phyloP scores from a whole-genome alignment of 2,888 invertebrate species.

The Onchidella celtica region DNA sequence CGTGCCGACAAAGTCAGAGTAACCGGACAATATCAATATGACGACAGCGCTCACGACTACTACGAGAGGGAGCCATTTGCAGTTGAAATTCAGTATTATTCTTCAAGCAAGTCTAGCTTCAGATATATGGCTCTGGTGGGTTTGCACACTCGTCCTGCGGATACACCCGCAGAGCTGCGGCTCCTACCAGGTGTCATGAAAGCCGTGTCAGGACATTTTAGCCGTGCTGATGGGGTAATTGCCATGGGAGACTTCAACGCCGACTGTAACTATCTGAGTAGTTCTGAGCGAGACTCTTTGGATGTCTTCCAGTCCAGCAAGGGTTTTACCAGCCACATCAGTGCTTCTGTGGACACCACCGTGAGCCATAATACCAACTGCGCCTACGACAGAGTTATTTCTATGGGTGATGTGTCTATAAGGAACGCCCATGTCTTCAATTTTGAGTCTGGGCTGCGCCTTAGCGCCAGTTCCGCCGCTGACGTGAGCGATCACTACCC shows the following conservation, averaged over 20 bases:
- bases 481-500: conserved; percentile 44
- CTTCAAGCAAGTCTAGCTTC: not conserved
- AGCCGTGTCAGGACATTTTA: not conserved
- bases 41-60: conserved; percentile 24
- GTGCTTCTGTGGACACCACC: conserved; percentile 32
- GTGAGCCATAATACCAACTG: conserved; percentile 12
- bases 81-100: conserved; percentile 33
- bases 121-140: conserved; percentile 18
- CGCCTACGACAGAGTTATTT: conserved; percentile 40
- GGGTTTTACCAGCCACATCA: conserved; percentile 24
- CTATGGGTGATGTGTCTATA: not conserved
- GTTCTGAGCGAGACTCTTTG: conserved; percentile 41
- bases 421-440: conserved; percentile 19
- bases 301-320: conserved; percentile 41
- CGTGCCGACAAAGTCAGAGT: not conserved
- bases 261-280: conserved; percentile 44
- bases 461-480: not conserved
- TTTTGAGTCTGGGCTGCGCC: conserved; percentile 15
- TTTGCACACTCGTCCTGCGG: conserved; percentile 27
- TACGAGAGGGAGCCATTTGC: conserved; percentile 42
- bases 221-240: conserved; percentile 20
- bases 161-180: conserved; percentile 4
- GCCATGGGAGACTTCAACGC: conserved; percentile 46
- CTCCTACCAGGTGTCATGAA: conserved; percentile 19
- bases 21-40: not conserved